Percentiles rank a stretch among this genome's conserved stretches.
phyloP scores from a whole-genome alignment of 2,113 vertebrate species.

The Chloebia gouldiae region DNA sequence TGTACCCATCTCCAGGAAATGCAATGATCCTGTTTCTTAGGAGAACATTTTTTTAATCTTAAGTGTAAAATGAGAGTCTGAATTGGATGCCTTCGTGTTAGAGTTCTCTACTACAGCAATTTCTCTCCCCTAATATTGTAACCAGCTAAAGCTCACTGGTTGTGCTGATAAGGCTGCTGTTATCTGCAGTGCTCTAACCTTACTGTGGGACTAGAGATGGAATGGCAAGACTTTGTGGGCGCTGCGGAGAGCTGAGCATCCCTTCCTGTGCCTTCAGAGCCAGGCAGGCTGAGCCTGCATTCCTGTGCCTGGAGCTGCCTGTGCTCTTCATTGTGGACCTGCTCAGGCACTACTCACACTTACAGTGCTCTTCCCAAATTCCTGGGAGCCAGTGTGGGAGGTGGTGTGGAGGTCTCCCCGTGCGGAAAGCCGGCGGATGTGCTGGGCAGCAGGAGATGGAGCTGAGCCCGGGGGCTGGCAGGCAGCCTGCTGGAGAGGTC shows the following conservation, averaged over 20 bases:
- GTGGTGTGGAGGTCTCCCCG: rapidly evolving
- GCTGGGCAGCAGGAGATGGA: neutral
- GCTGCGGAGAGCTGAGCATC: rapidly evolving
- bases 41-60: neutral
- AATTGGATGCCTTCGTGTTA: neutral
- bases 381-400: rapidly evolving
- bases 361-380: neutral
- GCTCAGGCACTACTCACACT: neutral
- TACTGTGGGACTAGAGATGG: neutral
- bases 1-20: neutral
- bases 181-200: neutral
- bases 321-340: neutral
- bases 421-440: rapidly evolving
- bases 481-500: neutral
- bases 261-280: rapidly evolving
- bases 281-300: neutral
- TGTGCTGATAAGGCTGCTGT: neutral
- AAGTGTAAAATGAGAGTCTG: neutral
- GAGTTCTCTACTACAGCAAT: neutral
- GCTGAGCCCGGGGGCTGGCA: neutral
- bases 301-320: neutral
- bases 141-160: neutral
- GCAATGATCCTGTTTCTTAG: neutral
- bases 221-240: neutral
- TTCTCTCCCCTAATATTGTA: neutral